Percentiles rank a stretch among this genome's conserved stretches.
These are phyloP conservation scores for Chydorus sphaericus DNA, from an alignment of 2,888 invertebrate genomes.

Conservation along the genomic window DNA sequence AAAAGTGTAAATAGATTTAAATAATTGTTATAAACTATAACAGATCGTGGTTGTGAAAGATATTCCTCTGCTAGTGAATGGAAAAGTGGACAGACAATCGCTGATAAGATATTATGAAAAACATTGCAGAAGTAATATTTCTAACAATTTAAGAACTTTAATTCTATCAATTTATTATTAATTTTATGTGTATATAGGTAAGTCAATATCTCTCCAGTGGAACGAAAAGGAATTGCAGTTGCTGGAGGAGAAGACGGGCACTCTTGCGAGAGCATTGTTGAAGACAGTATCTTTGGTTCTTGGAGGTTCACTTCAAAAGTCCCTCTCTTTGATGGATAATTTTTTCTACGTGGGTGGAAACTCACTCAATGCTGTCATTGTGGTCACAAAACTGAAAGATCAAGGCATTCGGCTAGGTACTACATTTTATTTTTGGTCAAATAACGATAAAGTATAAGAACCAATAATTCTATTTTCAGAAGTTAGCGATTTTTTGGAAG, in stretches of 20 bases:
- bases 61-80: not conserved
- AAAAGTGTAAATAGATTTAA: not conserved
- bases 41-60: not conserved
- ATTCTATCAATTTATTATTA: not conserved
- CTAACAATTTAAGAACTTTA: not conserved
- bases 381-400: conserved; percentile 58
- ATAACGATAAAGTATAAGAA: too few relatives aligned
- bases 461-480: too few relatives aligned
- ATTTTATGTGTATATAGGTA: not conserved
- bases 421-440: too few relatives aligned
- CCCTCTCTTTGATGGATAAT: conserved; percentile 47
- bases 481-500: too few relatives aligned
- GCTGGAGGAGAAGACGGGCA: conserved; percentile 25
- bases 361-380: conserved; percentile 68
- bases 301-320: conserved; percentile 35
- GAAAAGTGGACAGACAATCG: not conserved
- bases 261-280: conserved; percentile 50
- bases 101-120: not conserved
- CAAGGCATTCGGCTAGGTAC: conserved; percentile 60
- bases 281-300: conserved; percentile 55
- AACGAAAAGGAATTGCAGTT: not conserved
- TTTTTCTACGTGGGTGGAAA: conserved; percentile 78
- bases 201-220: too few relatives aligned
- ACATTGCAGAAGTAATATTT: not conserved
- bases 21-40: not conserved